These are phyloP conservation scores for Phalacrocorax aristotelis DNA, from an alignment of 2,113 vertebrate genomes.

Conservation along the genomic window DNA sequence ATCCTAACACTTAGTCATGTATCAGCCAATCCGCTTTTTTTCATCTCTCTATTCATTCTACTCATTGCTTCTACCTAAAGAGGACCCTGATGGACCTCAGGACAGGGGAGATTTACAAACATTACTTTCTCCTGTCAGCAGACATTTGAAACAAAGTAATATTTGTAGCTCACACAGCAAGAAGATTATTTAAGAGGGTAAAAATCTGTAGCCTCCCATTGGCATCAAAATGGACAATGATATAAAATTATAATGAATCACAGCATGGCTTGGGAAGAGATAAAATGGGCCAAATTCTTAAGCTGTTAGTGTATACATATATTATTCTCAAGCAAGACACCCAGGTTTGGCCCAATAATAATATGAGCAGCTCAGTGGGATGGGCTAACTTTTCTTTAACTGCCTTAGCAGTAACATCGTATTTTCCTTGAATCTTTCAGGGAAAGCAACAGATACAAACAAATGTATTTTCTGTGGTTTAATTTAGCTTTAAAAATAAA, in stretches of 20 bases:
- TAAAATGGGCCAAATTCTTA: not conserved
- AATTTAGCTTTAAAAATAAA: not conserved
- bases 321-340: not conserved
- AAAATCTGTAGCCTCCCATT: constrained; percentile 33
- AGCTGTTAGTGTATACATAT: constrained; percentile 19
- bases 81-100: not conserved
- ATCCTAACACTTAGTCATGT: not conserved
- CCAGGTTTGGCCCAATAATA: not conserved
- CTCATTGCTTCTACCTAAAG: not conserved
- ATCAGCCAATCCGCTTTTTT: not conserved
- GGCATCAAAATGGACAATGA: constrained; percentile 2
- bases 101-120: not conserved
- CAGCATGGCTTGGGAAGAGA: not conserved
- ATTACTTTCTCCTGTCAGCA: not conserved
- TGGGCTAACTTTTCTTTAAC: not conserved
- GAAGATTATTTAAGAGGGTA: constrained; percentile 24
- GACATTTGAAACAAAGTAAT: not conserved
- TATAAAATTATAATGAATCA: constrained; percentile 43
- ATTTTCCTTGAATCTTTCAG: not conserved
- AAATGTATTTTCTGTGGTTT: not conserved
- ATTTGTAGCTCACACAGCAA: not conserved
- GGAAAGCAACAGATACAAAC: not conserved
- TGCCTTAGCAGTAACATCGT: not conserved
- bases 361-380: not conserved
- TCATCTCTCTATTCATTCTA: not conserved